Conservation (phyloP, 2,113 vertebrate genomes). For the Dromas ardeola region DNA sequence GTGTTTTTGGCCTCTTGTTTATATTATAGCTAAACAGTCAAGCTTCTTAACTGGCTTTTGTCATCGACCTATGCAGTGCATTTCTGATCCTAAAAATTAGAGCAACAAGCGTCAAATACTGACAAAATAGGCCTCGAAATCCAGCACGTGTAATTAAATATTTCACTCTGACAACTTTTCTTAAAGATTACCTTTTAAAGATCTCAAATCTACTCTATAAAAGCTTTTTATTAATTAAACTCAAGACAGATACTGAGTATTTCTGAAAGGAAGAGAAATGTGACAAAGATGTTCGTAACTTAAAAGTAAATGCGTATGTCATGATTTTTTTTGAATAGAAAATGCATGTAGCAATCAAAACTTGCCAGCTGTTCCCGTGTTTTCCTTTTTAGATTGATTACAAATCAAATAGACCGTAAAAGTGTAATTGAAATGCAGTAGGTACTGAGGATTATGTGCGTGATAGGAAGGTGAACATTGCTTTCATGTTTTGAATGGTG, state of each 20-base stretch:
- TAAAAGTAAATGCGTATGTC: not conserved
- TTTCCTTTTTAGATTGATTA: slow-evolving; percentile 33
- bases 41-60: not conserved
- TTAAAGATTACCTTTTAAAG: not conserved
- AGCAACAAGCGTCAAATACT: not conserved
- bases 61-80: not conserved
- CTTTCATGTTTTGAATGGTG: not conserved
- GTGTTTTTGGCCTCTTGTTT: not conserved
- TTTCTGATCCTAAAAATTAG: not conserved
- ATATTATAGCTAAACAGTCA: not conserved
- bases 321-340: slow-evolving; percentile 5
- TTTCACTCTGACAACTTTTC: not conserved
- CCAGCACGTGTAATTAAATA: not conserved
- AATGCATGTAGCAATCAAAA: not conserved
- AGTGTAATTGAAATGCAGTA: not conserved
- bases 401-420: not conserved
- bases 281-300: not conserved
- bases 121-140: not conserved
- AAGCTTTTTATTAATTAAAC: not conserved
- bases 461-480: not conserved
- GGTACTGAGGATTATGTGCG: not conserved
- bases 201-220: not conserved
- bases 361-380: not conserved
- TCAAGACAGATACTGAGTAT: not conserved
- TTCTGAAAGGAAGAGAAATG: not conserved